These are phyloP conservation scores for Bombus pyrosoma DNA, from an alignment of 1,140 invertebrate species.

Conservation along the genomic window DNA sequence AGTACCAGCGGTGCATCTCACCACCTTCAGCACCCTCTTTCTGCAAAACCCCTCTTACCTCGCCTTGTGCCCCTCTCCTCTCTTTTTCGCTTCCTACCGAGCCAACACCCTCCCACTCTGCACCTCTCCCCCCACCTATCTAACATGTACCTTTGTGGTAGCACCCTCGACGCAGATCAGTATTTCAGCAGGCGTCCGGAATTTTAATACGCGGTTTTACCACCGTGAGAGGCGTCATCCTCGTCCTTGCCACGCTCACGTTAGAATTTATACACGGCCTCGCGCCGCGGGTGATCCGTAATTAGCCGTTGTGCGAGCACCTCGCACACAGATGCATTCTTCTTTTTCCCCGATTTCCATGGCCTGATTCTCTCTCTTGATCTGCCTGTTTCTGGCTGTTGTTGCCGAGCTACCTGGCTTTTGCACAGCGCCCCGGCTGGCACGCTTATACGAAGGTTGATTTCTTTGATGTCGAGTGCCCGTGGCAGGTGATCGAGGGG, in stretches of 20 bases:
- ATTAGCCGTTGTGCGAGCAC: slow-evolving; percentile 21
- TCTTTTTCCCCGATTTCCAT: background rate
- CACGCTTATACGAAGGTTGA: background rate
- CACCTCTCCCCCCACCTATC: slow-evolving; percentile 18
- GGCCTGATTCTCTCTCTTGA: background rate
- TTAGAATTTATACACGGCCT: slow-evolving; percentile 37
- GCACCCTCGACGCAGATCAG: slow-evolving; percentile 63
- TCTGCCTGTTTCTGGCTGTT: background rate
- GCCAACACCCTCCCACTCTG: background rate
- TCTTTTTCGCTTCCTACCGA: background rate
- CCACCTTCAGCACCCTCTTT: slow-evolving; percentile 26
- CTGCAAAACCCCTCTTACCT: background rate
- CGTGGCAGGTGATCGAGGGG: slow-evolving; percentile 12
- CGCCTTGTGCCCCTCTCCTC: background rate
- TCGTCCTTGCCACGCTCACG: slow-evolving; percentile 1
- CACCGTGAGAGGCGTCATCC: slow-evolving; percentile 4
- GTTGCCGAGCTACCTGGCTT: background rate
- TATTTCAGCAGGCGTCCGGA: slow-evolving; percentile 73
- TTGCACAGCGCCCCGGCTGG: background rate
- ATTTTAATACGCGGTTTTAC: slow-evolving; percentile 75
- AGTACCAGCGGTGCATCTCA: slow-evolving; percentile 67
- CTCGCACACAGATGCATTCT: background rate
- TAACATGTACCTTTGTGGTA: slow-evolving; percentile 37
- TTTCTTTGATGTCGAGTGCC: background rate
- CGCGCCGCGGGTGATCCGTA: slow-evolving; percentile 40